A percentile compares a stretch with the other conserved stretches of the same genome.
These are phyloP conservation scores for Cheilosia urbana DNA, from an alignment of 2,888 invertebrate species.

Conservation along the genomic window DNA sequence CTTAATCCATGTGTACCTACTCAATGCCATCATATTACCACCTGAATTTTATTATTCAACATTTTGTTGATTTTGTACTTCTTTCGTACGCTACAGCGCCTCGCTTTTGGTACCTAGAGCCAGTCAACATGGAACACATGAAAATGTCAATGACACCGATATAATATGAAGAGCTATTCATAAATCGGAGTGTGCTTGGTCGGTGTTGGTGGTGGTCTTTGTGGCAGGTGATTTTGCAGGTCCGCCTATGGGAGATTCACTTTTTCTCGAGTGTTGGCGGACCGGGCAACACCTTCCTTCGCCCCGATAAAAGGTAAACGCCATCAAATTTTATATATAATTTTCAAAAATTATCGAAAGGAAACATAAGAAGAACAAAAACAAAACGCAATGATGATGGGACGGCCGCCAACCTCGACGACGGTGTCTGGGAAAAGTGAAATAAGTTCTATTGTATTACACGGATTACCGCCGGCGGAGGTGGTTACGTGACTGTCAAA, in stretches of 20 bases:
- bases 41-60: slow-evolving; percentile 73
- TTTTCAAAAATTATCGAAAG: slow-evolving; percentile 27
- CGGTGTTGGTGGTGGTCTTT: background rate
- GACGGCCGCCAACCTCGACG: background rate
- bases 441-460: slow-evolving; percentile 41
- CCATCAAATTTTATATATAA: slow-evolving; percentile 24
- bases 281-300: slow-evolving; percentile 34
- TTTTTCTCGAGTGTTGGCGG: slow-evolving; percentile 57
- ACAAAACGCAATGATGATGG: slow-evolving; percentile 5
- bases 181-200: background rate
- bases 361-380: slow-evolving; percentile 18
- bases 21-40: slow-evolving; percentile 62
- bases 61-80: slow-evolving; percentile 58
- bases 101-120: slow-evolving; percentile 26
- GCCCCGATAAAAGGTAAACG: slow-evolving; percentile 18
- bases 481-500: slow-evolving; percentile 53
- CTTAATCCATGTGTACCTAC: slow-evolving; percentile 35
- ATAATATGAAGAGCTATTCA: slow-evolving; percentile 49
- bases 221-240: slow-evolving; percentile 50
- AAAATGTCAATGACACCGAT: slow-evolving; percentile 69
- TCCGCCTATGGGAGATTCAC: slow-evolving; percentile 60
- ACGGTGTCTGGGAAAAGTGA: slow-evolving; percentile 48
- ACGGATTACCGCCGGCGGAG: slow-evolving; percentile 18
- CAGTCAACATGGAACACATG: slow-evolving; percentile 24
- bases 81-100: slow-evolving; percentile 33